A percentile compares a stretch with the other conserved stretches of the same genome.
phyloP scores from a whole-genome alignment of 2,113 vertebrate genomes.

The Cairina moschata region DNA sequence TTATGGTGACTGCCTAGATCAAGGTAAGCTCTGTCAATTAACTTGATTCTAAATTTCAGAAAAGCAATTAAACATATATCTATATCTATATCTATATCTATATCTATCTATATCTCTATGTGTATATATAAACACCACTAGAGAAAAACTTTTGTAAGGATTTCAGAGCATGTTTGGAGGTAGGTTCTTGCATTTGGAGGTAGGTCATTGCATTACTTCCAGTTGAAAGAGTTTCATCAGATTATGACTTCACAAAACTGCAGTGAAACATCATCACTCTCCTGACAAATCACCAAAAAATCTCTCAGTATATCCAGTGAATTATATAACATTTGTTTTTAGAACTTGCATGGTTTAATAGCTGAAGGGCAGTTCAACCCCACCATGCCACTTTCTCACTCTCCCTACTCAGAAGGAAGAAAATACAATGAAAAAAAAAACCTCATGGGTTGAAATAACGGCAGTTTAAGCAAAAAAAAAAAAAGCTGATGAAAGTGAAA shows the following conservation, averaged over 20 bases:
- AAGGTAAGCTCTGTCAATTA: neutral
- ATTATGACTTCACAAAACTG: conserved; percentile 13
- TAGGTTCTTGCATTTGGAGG: too few relatives aligned
- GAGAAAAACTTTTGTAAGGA: neutral
- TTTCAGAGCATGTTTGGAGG: neutral
- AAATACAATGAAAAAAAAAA: neutral
- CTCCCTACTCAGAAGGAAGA: neutral
- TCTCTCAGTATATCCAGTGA: neutral
- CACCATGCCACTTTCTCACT: neutral
- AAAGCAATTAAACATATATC: neutral
- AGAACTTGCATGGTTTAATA: neutral
- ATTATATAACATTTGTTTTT: neutral
- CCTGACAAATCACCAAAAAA: neutral
- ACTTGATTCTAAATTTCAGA: neutral
- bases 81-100: too few relatives aligned
- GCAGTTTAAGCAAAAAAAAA: neutral
- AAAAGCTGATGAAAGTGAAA: neutral
- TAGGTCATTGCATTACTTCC: neutral
- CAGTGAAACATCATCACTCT: neutral
- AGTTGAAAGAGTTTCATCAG: neutral
- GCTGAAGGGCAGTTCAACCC: neutral
- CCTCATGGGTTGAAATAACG: neutral
- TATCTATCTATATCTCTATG: too few relatives aligned
- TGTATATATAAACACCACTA: neutral
- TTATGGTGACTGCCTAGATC: neutral